phyloP scores from a whole-genome alignment of 2,113 vertebrate genomes.

The Lepus timidus region DNA sequence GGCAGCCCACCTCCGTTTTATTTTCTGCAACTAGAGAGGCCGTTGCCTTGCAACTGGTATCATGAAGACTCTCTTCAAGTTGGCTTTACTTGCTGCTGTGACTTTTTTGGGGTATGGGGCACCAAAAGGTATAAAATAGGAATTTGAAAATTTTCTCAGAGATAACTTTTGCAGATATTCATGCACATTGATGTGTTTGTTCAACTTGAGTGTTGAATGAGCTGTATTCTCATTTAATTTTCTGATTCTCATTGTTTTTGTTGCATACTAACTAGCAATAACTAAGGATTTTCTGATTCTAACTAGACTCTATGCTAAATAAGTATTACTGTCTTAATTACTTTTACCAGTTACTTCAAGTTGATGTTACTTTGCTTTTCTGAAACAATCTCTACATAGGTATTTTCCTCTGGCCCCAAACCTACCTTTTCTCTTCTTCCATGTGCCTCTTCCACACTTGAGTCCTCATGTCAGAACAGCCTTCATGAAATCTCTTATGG shows the following conservation, averaged over 20 bases:
- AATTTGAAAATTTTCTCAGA: neutral
- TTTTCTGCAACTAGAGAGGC: neutral
- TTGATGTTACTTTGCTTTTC: neutral
- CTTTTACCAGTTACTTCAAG: neutral
- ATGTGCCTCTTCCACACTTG: neutral
- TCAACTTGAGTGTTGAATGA: neutral
- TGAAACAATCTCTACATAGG: neutral
- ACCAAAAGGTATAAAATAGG: neutral
- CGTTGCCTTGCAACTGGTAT: neutral
- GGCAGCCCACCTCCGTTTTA: neutral
- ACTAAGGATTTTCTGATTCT: neutral
- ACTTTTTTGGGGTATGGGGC: neutral
- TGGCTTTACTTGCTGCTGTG: neutral
- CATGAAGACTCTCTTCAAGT: neutral
- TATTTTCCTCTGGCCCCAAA: neutral
- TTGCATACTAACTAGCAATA: neutral
- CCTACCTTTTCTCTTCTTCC: neutral
- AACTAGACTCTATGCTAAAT: neutral
- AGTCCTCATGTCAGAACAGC: neutral
- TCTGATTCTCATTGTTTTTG: neutral
- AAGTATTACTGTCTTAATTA: neutral
- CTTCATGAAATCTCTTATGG: neutral
- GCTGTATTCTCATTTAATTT: neutral
- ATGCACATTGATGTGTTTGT: neutral
- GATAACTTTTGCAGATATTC: neutral